These are phyloP conservation scores for Hydrophis major DNA, from an alignment of 2,797 vertebrate genomes.

Conservation along the genomic window DNA sequence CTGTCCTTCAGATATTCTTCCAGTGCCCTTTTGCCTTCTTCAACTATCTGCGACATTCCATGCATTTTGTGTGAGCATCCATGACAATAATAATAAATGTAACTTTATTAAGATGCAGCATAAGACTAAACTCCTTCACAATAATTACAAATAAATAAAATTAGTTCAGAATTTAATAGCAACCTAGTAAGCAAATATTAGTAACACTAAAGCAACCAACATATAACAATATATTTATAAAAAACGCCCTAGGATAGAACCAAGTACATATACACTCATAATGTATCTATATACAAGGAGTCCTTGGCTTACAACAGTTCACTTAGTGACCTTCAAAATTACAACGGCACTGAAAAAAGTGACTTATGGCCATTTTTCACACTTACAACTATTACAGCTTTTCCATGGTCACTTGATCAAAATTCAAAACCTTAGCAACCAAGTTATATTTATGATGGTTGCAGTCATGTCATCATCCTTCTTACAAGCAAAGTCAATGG, in stretches of 20 bases:
- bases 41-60: background rate
- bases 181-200: background rate
- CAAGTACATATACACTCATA: background rate
- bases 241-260: background rate
- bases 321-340: background rate
- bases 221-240: background rate
- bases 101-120: background rate
- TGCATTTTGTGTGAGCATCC: background rate
- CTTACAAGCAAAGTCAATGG: background rate
- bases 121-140: background rate
- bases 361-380: background rate
- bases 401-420: background rate
- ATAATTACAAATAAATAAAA: background rate
- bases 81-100: background rate
- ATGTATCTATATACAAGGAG: background rate
- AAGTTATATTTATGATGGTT: background rate
- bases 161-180: background rate
- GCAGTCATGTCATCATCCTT: background rate
- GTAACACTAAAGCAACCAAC: background rate
- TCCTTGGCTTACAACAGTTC: background rate
- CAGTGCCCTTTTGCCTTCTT: background rate
- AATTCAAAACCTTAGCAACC: background rate
- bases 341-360: background rate
- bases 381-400: background rate
- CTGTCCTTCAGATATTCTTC: background rate